Percentiles rank a stretch among this genome's conserved stretches.
Conservation (phyloP, 1,140 invertebrate genomes). For the Calycopis cecrops region DNA sequence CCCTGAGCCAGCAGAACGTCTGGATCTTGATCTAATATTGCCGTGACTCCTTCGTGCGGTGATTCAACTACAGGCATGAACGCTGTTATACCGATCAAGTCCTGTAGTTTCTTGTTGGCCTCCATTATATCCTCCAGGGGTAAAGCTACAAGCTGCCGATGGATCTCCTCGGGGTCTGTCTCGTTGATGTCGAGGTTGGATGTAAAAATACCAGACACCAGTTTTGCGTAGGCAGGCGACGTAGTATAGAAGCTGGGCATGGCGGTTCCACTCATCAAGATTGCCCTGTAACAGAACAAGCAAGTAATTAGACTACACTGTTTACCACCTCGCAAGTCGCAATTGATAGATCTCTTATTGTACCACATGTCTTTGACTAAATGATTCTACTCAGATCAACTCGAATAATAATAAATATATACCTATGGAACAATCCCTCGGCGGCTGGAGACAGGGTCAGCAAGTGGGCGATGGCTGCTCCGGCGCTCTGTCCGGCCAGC, state of each 20-base stretch:
- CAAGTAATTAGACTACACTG: too few relatives aligned
- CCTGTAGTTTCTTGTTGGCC: conserved; percentile 37
- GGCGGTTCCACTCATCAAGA: conserved; percentile 55
- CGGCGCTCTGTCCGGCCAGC: conserved; percentile 77
- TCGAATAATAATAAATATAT: too few relatives aligned
- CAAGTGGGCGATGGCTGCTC: conserved; percentile 68
- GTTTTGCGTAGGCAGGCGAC: conserved; percentile 41
- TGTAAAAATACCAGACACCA: conserved; percentile 34
- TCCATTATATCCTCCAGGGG: conserved; percentile 44
- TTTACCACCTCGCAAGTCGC: too few relatives aligned
- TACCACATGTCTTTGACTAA: too few relatives aligned
- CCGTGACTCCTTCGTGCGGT: conserved; percentile 35
- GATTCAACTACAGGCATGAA: conserved; percentile 54
- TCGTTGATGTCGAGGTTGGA: conserved; percentile 36
- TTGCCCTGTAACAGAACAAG: conserved; percentile 38
- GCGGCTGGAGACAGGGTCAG: conserved; percentile 63
- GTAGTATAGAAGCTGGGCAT: conserved; percentile 38
- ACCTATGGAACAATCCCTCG: conserved; percentile 40
- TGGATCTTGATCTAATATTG: conserved; percentile 51
- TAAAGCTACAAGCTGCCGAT: conserved; percentile 36
- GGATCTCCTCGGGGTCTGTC: conserved; percentile 38
- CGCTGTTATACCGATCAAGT: conserved; percentile 37
- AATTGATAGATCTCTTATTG: too few relatives aligned
- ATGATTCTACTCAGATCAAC: neutral
- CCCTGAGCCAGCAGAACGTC: conserved; percentile 39